Evolutionary conservation across 2,888 invertebrate species (phyloP).

Genomic region (Parnassius mnemosyne): DNA sequence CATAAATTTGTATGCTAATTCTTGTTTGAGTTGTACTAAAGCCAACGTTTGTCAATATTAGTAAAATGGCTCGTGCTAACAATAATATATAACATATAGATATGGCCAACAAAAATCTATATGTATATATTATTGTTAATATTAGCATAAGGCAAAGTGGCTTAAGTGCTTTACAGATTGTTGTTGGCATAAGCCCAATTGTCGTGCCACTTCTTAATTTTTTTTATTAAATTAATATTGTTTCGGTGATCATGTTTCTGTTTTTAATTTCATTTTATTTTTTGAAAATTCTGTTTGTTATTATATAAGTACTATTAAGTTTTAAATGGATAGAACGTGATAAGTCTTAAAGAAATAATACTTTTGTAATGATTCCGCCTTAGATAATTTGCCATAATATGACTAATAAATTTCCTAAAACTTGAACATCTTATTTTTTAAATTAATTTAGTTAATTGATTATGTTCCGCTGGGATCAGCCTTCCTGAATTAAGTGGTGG

Average conservation of each 20-base stretch:
- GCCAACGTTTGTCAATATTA: too few species aligned
- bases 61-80: too few species aligned
- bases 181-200: neutral
- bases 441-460: too few species aligned
- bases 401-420: constrained; percentile 15
- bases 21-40: too few species aligned
- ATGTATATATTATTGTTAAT: neutral
- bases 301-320: neutral
- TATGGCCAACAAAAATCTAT: neutral
- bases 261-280: constrained; percentile 1
- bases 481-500: too few species aligned
- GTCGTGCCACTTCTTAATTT: neutral
- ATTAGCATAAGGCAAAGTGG: neutral
- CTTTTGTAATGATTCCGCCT: constrained; percentile 15
- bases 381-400: constrained; percentile 1
- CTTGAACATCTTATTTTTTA: neutral
- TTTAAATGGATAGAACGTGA: too few species aligned
- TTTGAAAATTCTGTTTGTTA: neutral
- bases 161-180: neutral
- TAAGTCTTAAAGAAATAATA: constrained; percentile 3
- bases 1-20: too few species aligned
- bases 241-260: neutral
- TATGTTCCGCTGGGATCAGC: too few species aligned
- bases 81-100: too few species aligned
- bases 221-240: neutral